These are phyloP conservation scores for Andrena bucephala DNA, from an alignment of 2,888 invertebrate genomes.

Conservation along the genomic window DNA sequence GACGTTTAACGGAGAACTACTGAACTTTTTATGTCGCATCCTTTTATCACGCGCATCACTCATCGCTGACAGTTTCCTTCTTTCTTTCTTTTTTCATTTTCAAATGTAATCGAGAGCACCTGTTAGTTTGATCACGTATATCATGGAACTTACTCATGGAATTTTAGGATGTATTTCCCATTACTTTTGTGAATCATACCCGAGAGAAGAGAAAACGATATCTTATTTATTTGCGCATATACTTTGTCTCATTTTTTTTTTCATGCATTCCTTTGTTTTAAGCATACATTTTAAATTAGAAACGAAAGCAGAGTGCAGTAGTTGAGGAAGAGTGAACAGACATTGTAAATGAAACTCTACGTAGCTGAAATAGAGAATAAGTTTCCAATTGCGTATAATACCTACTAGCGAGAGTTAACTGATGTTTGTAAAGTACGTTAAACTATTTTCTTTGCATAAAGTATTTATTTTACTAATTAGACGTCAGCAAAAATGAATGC, in stretches of 20 bases:
- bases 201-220: conserved; percentile 15
- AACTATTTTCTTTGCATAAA: conserved; percentile 67
- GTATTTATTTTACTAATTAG: conserved; percentile 69
- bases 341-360: conserved; percentile 45
- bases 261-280: conserved; percentile 63
- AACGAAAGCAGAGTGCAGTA: conserved; percentile 50
- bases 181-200: conserved; percentile 34
- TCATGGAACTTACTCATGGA: conserved; percentile 26
- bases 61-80: conserved; percentile 24
- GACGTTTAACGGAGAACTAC: conserved; percentile 52
- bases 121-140: conserved; percentile 54
- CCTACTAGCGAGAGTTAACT: conserved; percentile 54
- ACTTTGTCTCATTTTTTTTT: conserved; percentile 54
- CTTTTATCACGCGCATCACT: conserved; percentile 33
- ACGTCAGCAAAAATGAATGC: conserved; percentile 57
- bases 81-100: not conserved
- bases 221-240: conserved; percentile 46
- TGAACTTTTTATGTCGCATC: conserved; percentile 50
- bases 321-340: conserved; percentile 40
- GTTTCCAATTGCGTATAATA: conserved; percentile 54
- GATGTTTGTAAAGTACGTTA: conserved; percentile 62
- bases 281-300: conserved; percentile 45
- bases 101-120: conserved; percentile 33
- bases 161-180: conserved; percentile 31
- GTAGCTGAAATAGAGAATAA: conserved; percentile 55